phyloP scores from a whole-genome alignment of 2,113 vertebrate genomes.

The Danio rerio region DNA sequence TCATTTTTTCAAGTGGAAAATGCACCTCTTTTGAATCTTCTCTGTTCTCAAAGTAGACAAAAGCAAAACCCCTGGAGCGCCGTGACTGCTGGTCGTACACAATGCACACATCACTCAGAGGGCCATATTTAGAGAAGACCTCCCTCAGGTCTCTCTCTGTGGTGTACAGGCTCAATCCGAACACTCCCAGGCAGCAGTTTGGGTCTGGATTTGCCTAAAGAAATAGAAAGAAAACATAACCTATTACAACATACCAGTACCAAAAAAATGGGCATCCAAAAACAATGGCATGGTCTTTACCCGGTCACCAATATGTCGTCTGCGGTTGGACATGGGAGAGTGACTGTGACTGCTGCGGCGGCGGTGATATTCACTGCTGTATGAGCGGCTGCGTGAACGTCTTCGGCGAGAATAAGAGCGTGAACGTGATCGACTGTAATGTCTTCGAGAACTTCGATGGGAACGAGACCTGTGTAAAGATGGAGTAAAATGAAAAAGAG shows the following conservation, averaged over 20 bases:
- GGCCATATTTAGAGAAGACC: slow-evolving; percentile 95
- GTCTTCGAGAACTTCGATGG: slow-evolving; percentile 89
- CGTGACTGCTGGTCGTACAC: slow-evolving; percentile 96
- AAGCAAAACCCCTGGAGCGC: slow-evolving; percentile 93
- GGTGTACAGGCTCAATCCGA: slow-evolving; percentile 94
- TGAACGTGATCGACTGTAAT: slow-evolving; percentile 88
- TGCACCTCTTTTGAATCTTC: slow-evolving; percentile 91
- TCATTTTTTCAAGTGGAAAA: background rate
- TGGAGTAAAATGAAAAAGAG: background rate
- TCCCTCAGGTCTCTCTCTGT: slow-evolving; percentile 94
- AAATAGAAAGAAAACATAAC: background rate
- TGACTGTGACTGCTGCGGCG: slow-evolving; percentile 88
- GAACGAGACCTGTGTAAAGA: slow-evolving; percentile 83
- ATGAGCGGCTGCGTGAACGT: slow-evolving; percentile 87
- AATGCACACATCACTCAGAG: slow-evolving; percentile 88
- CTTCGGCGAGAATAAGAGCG: slow-evolving; percentile 88
- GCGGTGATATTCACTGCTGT: slow-evolving; percentile 88
- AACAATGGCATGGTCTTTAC: slow-evolving; percentile 63
- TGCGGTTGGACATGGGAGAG: slow-evolving; percentile 95
- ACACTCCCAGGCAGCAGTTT: slow-evolving; percentile 93
- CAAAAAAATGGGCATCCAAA: background rate
- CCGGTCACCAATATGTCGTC: slow-evolving; percentile 92
- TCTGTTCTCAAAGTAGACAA: slow-evolving; percentile 94
- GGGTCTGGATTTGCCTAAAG: slow-evolving; percentile 92
- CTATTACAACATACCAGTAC: background rate